phyloP scores from a whole-genome alignment of 2,797 vertebrate species.

The Pseudochromis fuscus region DNA sequence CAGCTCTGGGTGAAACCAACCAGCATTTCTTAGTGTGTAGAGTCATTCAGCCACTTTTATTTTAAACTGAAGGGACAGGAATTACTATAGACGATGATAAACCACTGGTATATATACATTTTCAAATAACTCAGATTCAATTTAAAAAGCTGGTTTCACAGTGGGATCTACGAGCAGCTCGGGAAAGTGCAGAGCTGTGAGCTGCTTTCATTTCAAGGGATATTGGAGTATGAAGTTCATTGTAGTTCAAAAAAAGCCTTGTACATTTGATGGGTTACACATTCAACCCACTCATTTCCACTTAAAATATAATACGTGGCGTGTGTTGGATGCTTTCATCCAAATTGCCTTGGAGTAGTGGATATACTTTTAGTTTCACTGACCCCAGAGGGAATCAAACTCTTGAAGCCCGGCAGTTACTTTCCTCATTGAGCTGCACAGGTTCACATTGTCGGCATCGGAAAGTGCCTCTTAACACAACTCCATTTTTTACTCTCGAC shows the following conservation, averaged over 20 bases:
- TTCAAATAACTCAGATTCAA: constrained; percentile 4
- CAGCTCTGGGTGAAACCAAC: too few relatives aligned
- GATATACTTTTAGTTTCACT: constrained; percentile 63
- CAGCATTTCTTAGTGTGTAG: too few relatives aligned
- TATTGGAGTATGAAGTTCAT: constrained; percentile 35
- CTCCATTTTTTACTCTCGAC: constrained; percentile 23
- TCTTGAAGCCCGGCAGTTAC: constrained; percentile 57
- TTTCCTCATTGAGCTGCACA: constrained; percentile 42
- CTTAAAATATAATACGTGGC: constrained; percentile 60
- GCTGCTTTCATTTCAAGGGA: constrained; percentile 49
- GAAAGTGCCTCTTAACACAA: constrained; percentile 58
- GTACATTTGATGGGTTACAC: constrained; percentile 51
- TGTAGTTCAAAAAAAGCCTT: constrained; percentile 61
- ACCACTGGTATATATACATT: neutral
- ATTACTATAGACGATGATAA: neutral
- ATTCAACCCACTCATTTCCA: constrained; percentile 70
- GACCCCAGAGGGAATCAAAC: constrained; percentile 66
- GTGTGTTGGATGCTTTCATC: constrained; percentile 59
- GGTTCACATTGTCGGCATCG: constrained; percentile 42
- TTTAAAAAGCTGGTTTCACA: constrained; percentile 4
- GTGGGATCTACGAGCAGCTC: constrained; percentile 17
- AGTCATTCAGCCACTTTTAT: neutral
- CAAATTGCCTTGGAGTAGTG: constrained; percentile 62
- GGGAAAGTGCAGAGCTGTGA: constrained; percentile 28
- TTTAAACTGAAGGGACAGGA: neutral